Evolutionary conservation across 2,888 invertebrate genomes (phyloP).

Genomic region (Tipula unca): DNA sequence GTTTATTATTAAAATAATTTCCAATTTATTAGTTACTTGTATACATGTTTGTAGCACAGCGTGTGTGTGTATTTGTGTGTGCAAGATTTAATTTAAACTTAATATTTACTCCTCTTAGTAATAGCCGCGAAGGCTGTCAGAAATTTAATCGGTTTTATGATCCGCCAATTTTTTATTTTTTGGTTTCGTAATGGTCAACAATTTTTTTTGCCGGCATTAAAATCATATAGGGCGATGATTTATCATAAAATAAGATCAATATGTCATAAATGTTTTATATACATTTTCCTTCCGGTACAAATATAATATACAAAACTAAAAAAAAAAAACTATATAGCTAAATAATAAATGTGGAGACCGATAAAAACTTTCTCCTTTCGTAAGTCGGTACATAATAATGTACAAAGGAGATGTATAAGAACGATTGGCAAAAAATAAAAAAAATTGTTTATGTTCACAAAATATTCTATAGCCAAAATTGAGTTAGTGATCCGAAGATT

Average conservation of each 20-base stretch:
- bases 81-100: not conserved
- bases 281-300: not conserved
- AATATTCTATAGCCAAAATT: not conserved
- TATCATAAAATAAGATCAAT: not conserved
- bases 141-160: not conserved
- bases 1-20: not conserved
- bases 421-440: not conserved
- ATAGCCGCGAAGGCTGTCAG: not conserved
- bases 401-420: not conserved
- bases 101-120: not conserved
- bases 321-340: not conserved
- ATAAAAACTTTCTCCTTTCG: not conserved
- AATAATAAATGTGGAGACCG: not conserved
- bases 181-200: not conserved
- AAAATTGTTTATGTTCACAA: conserved; percentile 1
- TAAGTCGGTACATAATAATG: not conserved
- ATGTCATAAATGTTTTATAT: conserved; percentile 8
- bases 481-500: not conserved
- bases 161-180: not conserved
- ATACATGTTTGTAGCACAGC: no score
- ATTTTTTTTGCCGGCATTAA: not conserved
- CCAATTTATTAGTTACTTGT: not conserved
- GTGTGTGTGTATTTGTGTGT: not conserved
- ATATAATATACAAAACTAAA: no score
- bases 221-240: not conserved